Base-by-base conservation (phyloP, 1,140 invertebrate genomes). In the Lerema accius region DNA sequence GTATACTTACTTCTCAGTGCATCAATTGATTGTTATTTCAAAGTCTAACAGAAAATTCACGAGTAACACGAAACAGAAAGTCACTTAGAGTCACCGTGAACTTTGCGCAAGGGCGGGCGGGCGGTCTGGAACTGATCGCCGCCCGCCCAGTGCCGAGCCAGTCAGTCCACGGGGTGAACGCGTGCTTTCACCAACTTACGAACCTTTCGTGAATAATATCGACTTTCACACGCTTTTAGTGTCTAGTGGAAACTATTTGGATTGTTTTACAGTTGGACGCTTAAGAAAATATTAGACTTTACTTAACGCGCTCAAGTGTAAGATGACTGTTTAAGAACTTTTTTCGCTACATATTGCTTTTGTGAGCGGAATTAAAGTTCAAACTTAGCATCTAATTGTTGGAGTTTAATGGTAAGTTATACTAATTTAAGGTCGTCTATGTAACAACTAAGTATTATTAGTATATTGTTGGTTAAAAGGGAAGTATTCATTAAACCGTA, bases 91-190 rank as follows among this genome's bases (percentile, higher is more conserved):
- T 83, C 73, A 71, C 80, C 82, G 75, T 87, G 86, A 89, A 89
- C 86, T 87, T 82, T 67, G 67, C 71, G 80, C 77, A 82, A 87
- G 81, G 86, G 83, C 82, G 80, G 78, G 78, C 77, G 74, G 70
- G 32, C 2, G 37, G 16, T 17, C 11, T 23, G 37, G 35, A 40
- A 35, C 35, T 23, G 35, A 55, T 35, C 37, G 60, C 75, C 82
- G 80, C 79, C 80, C 83, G 80, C 82, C 84, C 84, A 87, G 86
- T 89, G 71, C 68, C 75, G 76, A 73, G 78, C 67, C 49, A 71
- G 67, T 80, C 84, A 78, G 75, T 76, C 78, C 63, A 69, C 66
- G 59, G 45, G 64, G 56, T 73, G 67, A 67, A 74, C 83, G 83
- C 71, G 69, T 71, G 39, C 26, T 35, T 45, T 26, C 26, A 35